A percentile compares a stretch with the other conserved stretches of the same genome.
These are phyloP conservation scores for Eulimnadia texana DNA, from an alignment of 1,140 invertebrate species.

Conservation along the genomic window DNA sequence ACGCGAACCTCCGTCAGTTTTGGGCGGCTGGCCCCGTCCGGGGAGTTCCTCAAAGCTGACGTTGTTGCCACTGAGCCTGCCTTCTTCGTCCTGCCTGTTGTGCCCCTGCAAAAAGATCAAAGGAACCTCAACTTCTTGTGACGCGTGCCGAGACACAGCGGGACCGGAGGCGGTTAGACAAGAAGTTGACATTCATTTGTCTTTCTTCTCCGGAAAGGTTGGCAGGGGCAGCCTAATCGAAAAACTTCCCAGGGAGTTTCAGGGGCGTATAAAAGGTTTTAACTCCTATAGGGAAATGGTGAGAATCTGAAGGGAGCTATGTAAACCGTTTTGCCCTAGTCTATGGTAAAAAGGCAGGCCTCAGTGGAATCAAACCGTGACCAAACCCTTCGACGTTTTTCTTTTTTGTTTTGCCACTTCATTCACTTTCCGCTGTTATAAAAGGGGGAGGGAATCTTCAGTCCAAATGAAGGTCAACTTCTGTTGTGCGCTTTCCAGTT, in stretches of 20 bases:
- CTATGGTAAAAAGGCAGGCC: neutral
- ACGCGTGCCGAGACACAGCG: constrained; percentile 3
- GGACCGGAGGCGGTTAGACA: constrained; percentile 31
- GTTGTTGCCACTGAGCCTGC: neutral
- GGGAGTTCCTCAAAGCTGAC: neutral
- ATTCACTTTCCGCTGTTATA: neutral
- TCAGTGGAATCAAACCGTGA: neutral
- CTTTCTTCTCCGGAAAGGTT: constrained; percentile 5
- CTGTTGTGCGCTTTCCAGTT: neutral
- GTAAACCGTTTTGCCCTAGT: neutral
- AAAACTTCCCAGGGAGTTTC: too few relatives aligned
- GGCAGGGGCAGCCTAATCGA: neutral
- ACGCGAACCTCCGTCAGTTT: neutral
- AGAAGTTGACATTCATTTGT: constrained; percentile 89
- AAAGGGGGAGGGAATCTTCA: neutral
- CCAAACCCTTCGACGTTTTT: neutral
- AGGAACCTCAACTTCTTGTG: constrained; percentile 16
- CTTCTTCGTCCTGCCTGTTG: neutral
- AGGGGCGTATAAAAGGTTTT: neutral
- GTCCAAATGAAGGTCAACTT: constrained; percentile 18
- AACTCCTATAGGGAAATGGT: neutral
- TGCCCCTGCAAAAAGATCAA: constrained; percentile 11
- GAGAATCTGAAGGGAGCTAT: neutral
- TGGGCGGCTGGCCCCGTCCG: neutral
- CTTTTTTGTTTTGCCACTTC: neutral